These are phyloP conservation scores for Microchrysa polita DNA, from an alignment of 2,888 invertebrate species.

Conservation along the genomic window DNA sequence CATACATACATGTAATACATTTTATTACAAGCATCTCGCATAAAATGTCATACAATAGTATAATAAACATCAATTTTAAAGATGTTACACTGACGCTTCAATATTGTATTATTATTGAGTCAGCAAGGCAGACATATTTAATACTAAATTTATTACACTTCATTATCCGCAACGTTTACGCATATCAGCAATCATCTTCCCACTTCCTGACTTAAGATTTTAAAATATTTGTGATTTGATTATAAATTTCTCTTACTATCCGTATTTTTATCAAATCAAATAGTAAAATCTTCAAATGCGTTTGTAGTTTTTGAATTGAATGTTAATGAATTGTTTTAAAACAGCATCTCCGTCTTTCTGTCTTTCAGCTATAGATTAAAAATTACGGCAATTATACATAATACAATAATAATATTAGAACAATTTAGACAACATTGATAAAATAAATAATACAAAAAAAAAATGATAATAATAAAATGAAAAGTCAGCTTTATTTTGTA, in stretches of 20 bases:
- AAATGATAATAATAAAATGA: neutral
- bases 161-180: conserved; percentile 45
- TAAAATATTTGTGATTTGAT: too few species aligned
- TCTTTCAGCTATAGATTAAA: neutral
- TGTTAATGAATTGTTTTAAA: neutral
- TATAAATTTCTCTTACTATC: conserved; percentile 3
- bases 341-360: too few species aligned
- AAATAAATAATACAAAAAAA: conserved; percentile 23
- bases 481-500: neutral
- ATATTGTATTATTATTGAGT: conserved; percentile 7
- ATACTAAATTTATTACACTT: conserved; percentile 42
- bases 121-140: conserved; percentile 50
- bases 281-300: conserved; percentile 47
- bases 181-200: neutral
- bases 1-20: conserved; percentile 46
- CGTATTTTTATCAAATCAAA: neutral
- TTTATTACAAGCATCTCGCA: conserved; percentile 50
- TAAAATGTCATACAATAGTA: conserved; percentile 48
- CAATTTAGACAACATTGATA: conserved; percentile 5
- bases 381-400: neutral
- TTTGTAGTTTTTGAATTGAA: conserved; percentile 37
- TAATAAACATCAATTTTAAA: conserved; percentile 42
- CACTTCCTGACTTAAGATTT: conserved; percentile 33
- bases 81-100: conserved; percentile 6
- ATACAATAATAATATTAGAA: conserved; percentile 14